Base-by-base conservation (phyloP, 2,888 invertebrate genomes). In the Endotricha flammealis region DNA sequence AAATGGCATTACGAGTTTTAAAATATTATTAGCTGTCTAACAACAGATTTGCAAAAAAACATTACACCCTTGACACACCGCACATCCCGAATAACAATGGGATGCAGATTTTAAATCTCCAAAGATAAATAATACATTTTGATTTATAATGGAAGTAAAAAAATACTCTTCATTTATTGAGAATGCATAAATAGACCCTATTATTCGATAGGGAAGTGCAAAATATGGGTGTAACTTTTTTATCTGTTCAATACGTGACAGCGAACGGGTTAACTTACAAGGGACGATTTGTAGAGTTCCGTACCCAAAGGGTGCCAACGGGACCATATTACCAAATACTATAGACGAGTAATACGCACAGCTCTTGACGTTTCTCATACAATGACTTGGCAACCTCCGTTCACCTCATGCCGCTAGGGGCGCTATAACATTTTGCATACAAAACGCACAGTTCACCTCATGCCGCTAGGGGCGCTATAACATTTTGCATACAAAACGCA, bases 91-190 rank as follows among this genome's bases (percentile, higher is more conserved):
- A 76, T 80, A 75, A 86, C 86, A 86, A 86, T 83, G 66, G 85
- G 85, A 86, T 86, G 85, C 83, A 86, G 85, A 86, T 86, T 85
- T 72, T 54, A 78, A 75, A 79, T 80, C 78, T 82, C 72, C 75
- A 82, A 81, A 86, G 85, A 86, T 86, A 86, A 86, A 86, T 86
- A 86, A 86, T 86, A 82, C 82, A 81, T 82, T 86, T 82, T 86
- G 86, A 86, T 86, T 86, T 85, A 86, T 86, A 86, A 83, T 81
- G 63, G 76, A 74, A 64, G 75, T 76, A 79, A 85, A 86, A 85
- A 83, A 81, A 76, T 74, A 80, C 85, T 83, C 85, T 83, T 82
- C 85, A 81, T 83, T 80, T 81, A 86, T 85, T 53, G 86, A 76
- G 75, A 83, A 83, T 85, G 85, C 85, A 86, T 86, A 86, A 86